phyloP scores from a whole-genome alignment of 2,888 invertebrate species.

The Cactoblastis cactorum region DNA sequence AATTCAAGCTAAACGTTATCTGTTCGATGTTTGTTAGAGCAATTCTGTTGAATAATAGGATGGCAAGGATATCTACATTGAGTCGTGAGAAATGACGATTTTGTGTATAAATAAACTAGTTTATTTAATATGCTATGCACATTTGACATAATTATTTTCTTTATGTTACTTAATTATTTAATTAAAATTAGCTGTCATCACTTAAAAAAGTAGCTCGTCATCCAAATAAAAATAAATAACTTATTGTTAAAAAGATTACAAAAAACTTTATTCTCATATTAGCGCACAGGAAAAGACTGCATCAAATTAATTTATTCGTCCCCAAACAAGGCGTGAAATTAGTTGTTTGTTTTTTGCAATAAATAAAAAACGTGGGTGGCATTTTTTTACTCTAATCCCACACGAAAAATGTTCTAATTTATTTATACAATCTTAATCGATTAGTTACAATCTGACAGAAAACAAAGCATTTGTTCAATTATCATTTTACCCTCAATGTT shows the following conservation, averaged over 20 bases:
- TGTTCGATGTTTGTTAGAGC: slow-evolving; percentile 11
- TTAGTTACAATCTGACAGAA: slow-evolving; percentile 35
- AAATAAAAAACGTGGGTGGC: slow-evolving; percentile 58
- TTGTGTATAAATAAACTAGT: no score
- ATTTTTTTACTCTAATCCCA: slow-evolving; percentile 58
- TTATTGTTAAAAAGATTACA: background rate
- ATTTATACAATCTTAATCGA: slow-evolving; percentile 35
- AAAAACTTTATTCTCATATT: slow-evolving; percentile 3
- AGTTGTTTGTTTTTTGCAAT: slow-evolving; percentile 46
- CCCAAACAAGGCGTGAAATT: slow-evolving; percentile 53
- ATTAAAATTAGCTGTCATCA: no score
- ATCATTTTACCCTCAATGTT: background rate
- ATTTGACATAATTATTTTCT: no score
- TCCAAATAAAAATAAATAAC: background rate
- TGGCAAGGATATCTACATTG: background rate
- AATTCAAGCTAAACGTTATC: slow-evolving; percentile 28
- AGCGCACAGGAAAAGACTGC: slow-evolving; percentile 22
- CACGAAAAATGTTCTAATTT: slow-evolving; percentile 43
- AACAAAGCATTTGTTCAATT: slow-evolving; percentile 25
- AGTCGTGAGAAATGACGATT: slow-evolving; percentile 9
- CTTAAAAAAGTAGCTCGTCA: no score
- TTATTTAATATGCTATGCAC: no score
- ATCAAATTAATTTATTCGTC: slow-evolving; percentile 44
- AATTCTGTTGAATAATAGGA: background rate
- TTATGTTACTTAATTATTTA: background rate